Evolutionary conservation across 1,140 invertebrate genomes (phyloP), one percentile per base, ranked within the genome.

Genomic region (Meloidogyne hapla): DNA sequence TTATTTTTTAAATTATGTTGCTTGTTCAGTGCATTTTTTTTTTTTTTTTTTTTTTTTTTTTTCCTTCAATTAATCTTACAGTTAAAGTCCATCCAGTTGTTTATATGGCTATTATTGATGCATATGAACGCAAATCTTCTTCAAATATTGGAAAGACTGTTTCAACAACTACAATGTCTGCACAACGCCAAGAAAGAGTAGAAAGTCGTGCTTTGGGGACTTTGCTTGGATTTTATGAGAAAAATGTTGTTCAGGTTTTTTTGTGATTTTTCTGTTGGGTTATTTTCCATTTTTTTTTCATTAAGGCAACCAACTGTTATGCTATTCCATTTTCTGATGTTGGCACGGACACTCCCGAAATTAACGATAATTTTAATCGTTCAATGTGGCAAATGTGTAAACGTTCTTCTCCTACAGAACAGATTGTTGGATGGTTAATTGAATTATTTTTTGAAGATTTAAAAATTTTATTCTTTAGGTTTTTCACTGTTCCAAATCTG

Each of bases 21-120:
- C 9, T 33, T 33, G 33, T 33, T 33, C 33, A 33, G 9, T 8
- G 9, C 33, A 33, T 33, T 33, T 33, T 33, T 33, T 6, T 6
- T 33, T 6, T 33, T 33, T 33, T 33, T 33, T 6, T 33, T 33
- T 33, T 33, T 6, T 33, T 33, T 6, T 6, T 33, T 33, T 33
- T 33, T 33, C 40, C 40, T 85, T 80, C 84, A 26, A 81, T 80
- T 8, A 74, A 68, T 70, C 62, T 86, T 21, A 87, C 85, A 13
- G 85, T 87, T 15, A 86, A 86, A 70, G 83, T 86, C 3, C 84
- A 86, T 68, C 84, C 84, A 12, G 79, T 83, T 9, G 84, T 86
- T 26, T 83, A 84, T 38, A 77, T 86, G 77, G 80, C 85, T 2
- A 87, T 86, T 26, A 84, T 86, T 56, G 84, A 86, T 74, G 75